Evolutionary conservation across 2,113 vertebrate species (phyloP), one percentile per base, ranked within the genome.

Genomic region (Oreotrochilus melanogaster): DNA sequence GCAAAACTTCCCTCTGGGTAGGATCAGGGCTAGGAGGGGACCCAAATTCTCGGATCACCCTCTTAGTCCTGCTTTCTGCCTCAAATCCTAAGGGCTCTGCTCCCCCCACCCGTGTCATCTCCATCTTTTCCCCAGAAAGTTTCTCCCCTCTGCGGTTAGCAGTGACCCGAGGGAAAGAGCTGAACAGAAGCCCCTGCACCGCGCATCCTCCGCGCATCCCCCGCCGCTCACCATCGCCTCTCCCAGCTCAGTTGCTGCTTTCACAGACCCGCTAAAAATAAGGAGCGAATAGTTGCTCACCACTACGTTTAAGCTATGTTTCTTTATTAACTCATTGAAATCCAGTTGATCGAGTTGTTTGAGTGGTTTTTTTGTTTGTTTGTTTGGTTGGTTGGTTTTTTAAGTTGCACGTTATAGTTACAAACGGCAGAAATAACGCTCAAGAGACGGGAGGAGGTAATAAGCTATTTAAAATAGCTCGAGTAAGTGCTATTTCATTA

Each of bases 311-410:
- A 8, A 60, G 47, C 53, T 27, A n/a, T 18, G 10, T 85, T 91
- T 80, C 67, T 94, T 84, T 70, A 95, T 81, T 47, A 97, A 81
- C 81, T 78, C 14, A 1, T 11, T 4, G 30, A 50, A 88, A 72
- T 7, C 3, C 42, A 64, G 25, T 17, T 47, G 45, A 19, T 12
- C 39, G 39, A 39, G 11, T 39, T 39, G 45, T 18, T 47, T 18
- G 45, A 7, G 43, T 18, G 18, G 47, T 11, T 51, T 37, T 22
- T 58, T 37, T 37, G 35, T 37, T 37, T 37, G 35, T 7, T 35
- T 37, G 35, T 7, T 35, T 35, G 35, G 35, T 37, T 37, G 35
- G n/a, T n/a, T n/a, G n/a, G n/a, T n/a, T n/a, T n/a, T 30, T 27
- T 12, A 10, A 33, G 37, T 18, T 11, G 50, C 10, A 45, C 60